Evolutionary conservation across 2,113 vertebrate species (phyloP), one percentile per base, ranked within the genome.

Genomic region (Antigone vipio): DNA sequence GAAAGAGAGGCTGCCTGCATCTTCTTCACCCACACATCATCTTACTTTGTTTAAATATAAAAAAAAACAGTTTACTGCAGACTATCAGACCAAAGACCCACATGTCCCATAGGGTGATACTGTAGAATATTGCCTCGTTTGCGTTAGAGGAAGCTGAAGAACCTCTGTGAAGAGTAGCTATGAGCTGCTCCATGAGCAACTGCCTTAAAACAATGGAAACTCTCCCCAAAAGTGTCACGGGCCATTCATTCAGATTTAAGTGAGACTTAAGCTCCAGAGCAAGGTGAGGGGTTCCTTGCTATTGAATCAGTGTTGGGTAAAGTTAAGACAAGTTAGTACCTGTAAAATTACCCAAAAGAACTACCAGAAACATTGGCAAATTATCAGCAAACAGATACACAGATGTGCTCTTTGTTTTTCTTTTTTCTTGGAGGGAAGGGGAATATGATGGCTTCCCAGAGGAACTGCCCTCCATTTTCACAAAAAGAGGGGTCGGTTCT

Each of bases 371-470:
- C 53, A 24, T 7, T 34, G 18, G 67, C 2, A n/a, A 90, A 78
- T 38, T 42, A 56, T 60, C 55, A 79, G 34, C 30, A 30, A 88
- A 16, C 30, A 73, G 44, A 49, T 9, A 88, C 23, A 26, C 11
- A 29, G 40, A 14, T 29, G 42, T 0, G 0, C 1, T 30, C 49
- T 15, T 26, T 52, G 34, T 40, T 82, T 27, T 38, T 24, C n/a
- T 44, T 79, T 32, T 34, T 81, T 52, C 32, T 67, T 67, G n/a
- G 29, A 45, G 17, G 9, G 15, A 80, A 92, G 20, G 42, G 30
- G 40, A 87, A 60, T 44, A 32, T 5, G 12, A 35, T 24, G 23
- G 40, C 21, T 89, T 77, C 40, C 29, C 56, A 74, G 9, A 90
- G 11, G 13, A 85, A 82, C 16, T 55, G 22, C 47, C 24, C 56